Percentiles rank a stretch among this genome's conserved stretches.
These are phyloP conservation scores for Tolypeutes matacus DNA, from an alignment of 2,797 vertebrate genomes.

Conservation along the genomic window DNA sequence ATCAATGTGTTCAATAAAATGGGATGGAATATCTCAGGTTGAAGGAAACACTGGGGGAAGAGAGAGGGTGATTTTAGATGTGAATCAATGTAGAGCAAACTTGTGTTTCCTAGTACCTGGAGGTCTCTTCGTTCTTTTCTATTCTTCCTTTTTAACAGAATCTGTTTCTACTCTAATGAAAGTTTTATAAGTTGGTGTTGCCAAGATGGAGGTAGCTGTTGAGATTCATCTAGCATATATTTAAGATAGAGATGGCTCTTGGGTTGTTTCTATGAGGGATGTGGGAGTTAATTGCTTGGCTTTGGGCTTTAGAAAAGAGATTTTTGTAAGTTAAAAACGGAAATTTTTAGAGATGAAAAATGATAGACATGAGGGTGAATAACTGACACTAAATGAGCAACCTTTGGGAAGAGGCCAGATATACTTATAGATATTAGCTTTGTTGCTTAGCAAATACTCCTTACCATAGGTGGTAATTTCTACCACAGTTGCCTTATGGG, in stretches of 20 bases:
- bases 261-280: background rate
- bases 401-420: background rate
- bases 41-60: background rate
- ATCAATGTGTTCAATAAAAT: background rate
- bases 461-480: background rate
- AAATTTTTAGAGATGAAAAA: background rate
- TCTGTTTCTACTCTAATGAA: background rate
- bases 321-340: background rate
- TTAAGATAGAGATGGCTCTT: background rate
- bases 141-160: background rate
- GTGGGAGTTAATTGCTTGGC: background rate
- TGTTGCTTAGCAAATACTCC: background rate
- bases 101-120: background rate
- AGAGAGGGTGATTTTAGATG: background rate
- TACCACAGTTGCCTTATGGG: background rate
- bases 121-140: background rate
- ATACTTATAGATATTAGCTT: background rate
- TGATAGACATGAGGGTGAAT: background rate
- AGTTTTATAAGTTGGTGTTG: background rate
- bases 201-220: background rate
- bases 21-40: background rate
- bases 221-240: background rate
- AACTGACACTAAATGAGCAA: background rate
- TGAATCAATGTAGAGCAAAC: background rate
- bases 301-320: background rate